A percentile compares a stretch with the other conserved stretches of the same genome.
Evolutionary conservation across 2,113 vertebrate species (phyloP).

Genomic region (Semnornis frantzii): DNA sequence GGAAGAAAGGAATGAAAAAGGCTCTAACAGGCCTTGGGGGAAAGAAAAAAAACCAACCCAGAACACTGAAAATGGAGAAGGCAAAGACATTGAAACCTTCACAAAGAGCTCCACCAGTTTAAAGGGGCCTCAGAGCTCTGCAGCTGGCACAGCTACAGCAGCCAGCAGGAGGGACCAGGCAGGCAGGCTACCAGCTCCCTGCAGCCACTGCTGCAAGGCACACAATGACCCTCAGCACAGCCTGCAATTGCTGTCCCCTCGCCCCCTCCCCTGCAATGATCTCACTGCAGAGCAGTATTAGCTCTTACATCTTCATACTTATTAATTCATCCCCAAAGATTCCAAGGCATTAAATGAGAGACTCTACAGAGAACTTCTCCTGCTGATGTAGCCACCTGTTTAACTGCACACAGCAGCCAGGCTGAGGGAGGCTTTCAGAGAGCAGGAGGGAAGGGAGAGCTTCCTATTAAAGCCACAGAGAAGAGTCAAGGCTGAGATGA

Average conservation of each 20-base stretch:
- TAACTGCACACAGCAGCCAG: background rate
- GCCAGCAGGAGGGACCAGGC: background rate
- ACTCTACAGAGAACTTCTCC: slow-evolving; percentile 23
- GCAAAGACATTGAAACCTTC: background rate
- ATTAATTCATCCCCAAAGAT: slow-evolving; percentile 17
- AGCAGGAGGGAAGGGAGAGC: background rate
- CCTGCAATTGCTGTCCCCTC: background rate
- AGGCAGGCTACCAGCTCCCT: background rate
- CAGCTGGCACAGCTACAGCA: background rate
- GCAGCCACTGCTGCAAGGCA: background rate
- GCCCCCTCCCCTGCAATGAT: background rate
- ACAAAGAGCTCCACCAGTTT: background rate
- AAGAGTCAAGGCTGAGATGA: background rate
- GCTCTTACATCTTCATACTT: background rate
- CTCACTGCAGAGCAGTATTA: background rate
- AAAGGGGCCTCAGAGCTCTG: background rate
- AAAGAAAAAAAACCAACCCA: no score
- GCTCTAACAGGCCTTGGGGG: background rate
- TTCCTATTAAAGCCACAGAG: slow-evolving; percentile 15
- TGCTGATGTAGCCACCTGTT: background rate
- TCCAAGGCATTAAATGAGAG: background rate
- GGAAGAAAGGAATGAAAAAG: background rate
- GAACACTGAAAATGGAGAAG: background rate
- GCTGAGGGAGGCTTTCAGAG: background rate
- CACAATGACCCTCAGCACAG: background rate